phyloP scores from a whole-genome alignment of 1,140 invertebrate species.

The Ips typographus region DNA sequence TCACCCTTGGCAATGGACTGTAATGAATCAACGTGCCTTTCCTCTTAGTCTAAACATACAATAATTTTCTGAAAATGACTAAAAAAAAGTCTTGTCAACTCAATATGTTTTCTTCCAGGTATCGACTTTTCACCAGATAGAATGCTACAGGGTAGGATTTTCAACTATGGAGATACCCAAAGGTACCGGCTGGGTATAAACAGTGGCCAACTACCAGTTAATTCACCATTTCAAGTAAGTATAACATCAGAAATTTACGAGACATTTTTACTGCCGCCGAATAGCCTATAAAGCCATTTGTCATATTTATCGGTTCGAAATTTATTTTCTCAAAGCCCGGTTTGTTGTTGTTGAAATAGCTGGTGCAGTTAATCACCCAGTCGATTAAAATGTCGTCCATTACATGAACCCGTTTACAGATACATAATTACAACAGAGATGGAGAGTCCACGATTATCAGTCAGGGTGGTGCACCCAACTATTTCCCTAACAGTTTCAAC shows the following conservation, averaged over 20 bases:
- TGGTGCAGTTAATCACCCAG: slow-evolving; percentile 11
- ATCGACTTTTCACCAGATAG: slow-evolving; percentile 84
- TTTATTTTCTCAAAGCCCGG: neutral
- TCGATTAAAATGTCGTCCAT: slow-evolving; percentile 15
- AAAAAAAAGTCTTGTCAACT: too few relatives aligned
- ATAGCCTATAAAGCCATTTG: neutral
- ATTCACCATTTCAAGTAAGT: slow-evolving; percentile 64
- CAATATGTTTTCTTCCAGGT: slow-evolving; percentile 50
- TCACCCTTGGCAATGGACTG: neutral
- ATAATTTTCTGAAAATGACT: neutral
- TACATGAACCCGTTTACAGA: slow-evolving; percentile 43
- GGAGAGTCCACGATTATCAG: slow-evolving; percentile 69
- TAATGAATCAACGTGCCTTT: neutral
- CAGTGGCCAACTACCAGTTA: slow-evolving; percentile 84
- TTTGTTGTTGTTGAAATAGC: neutral
- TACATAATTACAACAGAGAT: slow-evolving; percentile 80
- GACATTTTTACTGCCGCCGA: too few relatives aligned
- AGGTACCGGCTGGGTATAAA: slow-evolving; percentile 85
- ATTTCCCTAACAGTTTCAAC: slow-evolving; percentile 92
- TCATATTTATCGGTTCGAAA: neutral
- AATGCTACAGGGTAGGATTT: slow-evolving; percentile 83
- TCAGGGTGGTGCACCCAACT: slow-evolving; percentile 84
- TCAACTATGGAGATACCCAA: slow-evolving; percentile 87
- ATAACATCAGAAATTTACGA: neutral
- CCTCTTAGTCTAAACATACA: neutral